Base-by-base conservation (phyloP, 2,797 vertebrate species). In the Pseudopleuronectes americanus region DNA sequence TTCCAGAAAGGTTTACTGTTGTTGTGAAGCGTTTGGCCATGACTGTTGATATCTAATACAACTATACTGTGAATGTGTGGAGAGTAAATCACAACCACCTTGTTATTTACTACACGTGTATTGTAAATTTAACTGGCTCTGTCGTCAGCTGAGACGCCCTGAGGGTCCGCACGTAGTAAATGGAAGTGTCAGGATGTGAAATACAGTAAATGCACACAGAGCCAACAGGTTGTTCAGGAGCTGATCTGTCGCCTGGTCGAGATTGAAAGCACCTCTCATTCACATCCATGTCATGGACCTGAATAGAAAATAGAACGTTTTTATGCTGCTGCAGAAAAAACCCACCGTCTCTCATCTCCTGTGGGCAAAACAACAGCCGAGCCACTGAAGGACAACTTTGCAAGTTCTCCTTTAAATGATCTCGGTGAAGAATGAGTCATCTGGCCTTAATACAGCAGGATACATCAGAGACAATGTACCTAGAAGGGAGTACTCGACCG, bases 361-460 rank as follows among this genome's bases (percentile, higher is more conserved):
- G 54, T 24, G 24, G 62, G 54, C 63, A 74, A 36, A 64, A 49
- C 65, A 43, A 45, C 31, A 26, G 26, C 56, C 7, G 23, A 61
- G 65, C 63, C 48, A 69, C 62, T 36, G 54, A 70, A 59, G 56
- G 68, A 80, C 74, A 71, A 59, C 36, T 69, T 17, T 64, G 17
- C 17, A 57, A 60, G 53, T 45, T 64, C 71, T 51, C 59, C 48
- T 77, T 74, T 41, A 57, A 84, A 79, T 52, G 24, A 67, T 65
- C 43, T 38, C 16, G 1, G n/a, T 76, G 70, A 76, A 61, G 77
- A 81, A 79, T 73, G 79, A 76, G 62, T 87, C 77, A 69, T 71
- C 72, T 79, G 71, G 71, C 64, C 55, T 71, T 64, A 84, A 79
- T 76, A 71, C 69, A 81, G 64, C 56, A 19, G 67, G 75, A 64